Base-by-base conservation (phyloP, 2,888 invertebrate species). In the Drosophila diplacantha region DNA sequence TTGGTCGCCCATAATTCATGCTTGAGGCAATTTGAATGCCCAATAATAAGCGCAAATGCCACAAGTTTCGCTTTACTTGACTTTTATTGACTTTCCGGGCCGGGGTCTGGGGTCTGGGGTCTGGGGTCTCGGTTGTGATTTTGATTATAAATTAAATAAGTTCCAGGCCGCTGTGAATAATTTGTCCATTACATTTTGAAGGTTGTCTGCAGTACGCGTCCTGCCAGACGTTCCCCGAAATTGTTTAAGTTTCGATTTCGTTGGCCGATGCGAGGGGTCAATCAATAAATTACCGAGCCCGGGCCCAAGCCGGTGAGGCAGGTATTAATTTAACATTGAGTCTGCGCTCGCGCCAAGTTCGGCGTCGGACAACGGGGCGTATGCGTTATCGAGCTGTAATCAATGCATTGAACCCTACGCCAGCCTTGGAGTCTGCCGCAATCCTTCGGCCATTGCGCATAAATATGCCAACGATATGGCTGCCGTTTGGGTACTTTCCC, bases 21-120 rank as follows among this genome's bases (percentile, higher is more conserved):
- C 78, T 83, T 83, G 75, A 81, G 81, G 75, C 81, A 78, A 78
- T 78, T 81, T 81, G 79, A 78, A 83, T 83, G 77, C 78, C 79
- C 83, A 51, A 59, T 60, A 81, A 73, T 71, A 81, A 83, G 78
- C 75, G 68, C 74, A 75, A 78, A 78, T 77, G 83, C 81, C 75
- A 69, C 68, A 81, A 83, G 77, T 81, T 83, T 69, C 59, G 58
- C 49, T 57, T 47, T 31, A 46, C 44, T 46, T 59, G 71, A 83
- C 80, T 78, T 83, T 83, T 75, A 83, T 83, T 81, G 84, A 83
- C 73, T 79, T 71, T 61, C 41, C 24, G 29, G 39, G 18, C 8
- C 24, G 34, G 29, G 11, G 22, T 39, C 61, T 55, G 41, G 29
- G 11, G 22, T 39, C 61, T 55, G 41, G 29, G 11, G 22, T 39